Base-by-base conservation (phyloP, 2,113 vertebrate genomes). In the Gavialis gangeticus region DNA sequence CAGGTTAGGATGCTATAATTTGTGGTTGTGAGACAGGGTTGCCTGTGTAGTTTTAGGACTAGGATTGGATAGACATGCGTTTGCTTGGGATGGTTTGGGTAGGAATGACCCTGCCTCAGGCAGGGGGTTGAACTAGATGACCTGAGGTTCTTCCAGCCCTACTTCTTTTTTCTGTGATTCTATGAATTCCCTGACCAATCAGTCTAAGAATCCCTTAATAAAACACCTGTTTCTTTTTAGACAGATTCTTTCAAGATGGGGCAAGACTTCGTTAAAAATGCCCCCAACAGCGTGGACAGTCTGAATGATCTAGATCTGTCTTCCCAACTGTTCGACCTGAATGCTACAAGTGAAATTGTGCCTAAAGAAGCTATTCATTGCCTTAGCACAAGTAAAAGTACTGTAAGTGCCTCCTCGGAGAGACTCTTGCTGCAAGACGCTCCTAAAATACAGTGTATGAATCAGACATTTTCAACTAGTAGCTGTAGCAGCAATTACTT, bases 181-280 rank as follows among this genome's bases (percentile, higher is more conserved):
- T 62, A 28, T 54, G 19, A 64, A 76, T 4, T 85, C 67, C 57
- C 81, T 12, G 82, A 17, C 15, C 11, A 25, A 16, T 17, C 81
- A 21, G 3, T 93, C 81, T n/a, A 75, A 67, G 62, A 85, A 86
- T n/a, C 9, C 3, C 12, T 92, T 91, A 95, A 75, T 82, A 46
- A 92, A 87, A 59, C 28, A 27, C 81, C 58, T 63, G 28, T 89
- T 93, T 95, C 60, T 96, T 55, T 94, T 96, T 91, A 99, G 99
- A 98, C 98, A 18, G 99, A 99, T 97, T 99, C 99, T 82, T 99
- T 99, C 95, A 99, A 99, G 96, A 99, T 99, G 99, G 98, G 98
- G 86, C 98, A 98, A 96, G 98, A 99, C 12, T 98, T 99, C 54
- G 93, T 98, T 63, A 99, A 98, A 93, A 98, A 94, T 73, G 98